phyloP scores from a whole-genome alignment of 1,140 invertebrate genomes.

The Neodiprion lecontei region DNA sequence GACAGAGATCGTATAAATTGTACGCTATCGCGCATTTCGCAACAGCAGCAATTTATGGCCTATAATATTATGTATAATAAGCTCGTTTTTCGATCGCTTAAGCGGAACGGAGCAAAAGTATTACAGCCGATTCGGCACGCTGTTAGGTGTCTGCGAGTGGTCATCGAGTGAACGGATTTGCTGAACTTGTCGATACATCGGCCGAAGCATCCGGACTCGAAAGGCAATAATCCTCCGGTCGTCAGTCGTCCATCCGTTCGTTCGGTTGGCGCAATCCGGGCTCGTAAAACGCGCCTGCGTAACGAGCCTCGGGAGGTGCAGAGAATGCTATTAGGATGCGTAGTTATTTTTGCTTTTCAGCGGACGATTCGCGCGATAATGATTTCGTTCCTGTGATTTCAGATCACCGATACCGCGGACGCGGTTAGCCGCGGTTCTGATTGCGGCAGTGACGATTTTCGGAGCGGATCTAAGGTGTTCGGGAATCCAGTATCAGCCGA shows the following conservation, averaged over 20 bases:
- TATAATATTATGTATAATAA: no score
- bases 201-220: not conserved
- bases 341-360: not conserved
- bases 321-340: not conserved
- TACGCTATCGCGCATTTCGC: no score
- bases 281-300: no score
- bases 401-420: conserved; percentile 18
- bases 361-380: not conserved
- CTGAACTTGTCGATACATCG: no score
- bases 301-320: not conserved
- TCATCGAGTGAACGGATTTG: no score
- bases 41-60: no score
- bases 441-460: conserved; percentile 5
- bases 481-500: conserved; percentile 50
- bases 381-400: conserved; percentile 21
- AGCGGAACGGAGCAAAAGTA: no score
- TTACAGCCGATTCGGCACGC: no score
- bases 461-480: conserved; percentile 15
- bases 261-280: not conserved
- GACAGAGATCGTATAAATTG: no score
- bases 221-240: not conserved
- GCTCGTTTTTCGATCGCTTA: no score
- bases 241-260: not conserved
- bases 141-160: no score
- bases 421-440: conserved; percentile 14